These are phyloP conservation scores for Microcebus jonahi DNA, from an alignment of 2,113 vertebrate genomes.

Conservation along the genomic window DNA sequence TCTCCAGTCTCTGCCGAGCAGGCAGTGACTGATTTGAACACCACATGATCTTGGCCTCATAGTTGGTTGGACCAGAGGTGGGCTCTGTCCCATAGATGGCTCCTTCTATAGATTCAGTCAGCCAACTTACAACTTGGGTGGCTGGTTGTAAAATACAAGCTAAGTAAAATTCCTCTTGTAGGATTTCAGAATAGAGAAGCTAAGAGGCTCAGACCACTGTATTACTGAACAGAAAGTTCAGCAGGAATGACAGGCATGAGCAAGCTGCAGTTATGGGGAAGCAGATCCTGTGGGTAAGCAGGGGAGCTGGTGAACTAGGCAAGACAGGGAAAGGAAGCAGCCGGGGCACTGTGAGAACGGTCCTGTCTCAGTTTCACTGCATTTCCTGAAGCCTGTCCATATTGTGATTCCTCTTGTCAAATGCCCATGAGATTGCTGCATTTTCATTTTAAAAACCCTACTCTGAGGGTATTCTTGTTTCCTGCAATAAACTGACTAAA, in stretches of 20 bases:
- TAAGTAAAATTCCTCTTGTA: background rate
- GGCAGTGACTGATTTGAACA: background rate
- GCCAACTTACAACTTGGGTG: background rate
- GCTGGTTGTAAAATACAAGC: background rate
- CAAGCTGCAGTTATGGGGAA: background rate
- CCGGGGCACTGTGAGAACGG: background rate
- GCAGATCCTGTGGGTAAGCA: background rate
- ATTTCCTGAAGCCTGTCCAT: background rate
- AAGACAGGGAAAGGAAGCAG: background rate
- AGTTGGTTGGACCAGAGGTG: background rate
- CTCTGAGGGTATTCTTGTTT: conserved; percentile 2
- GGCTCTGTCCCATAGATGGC: background rate
- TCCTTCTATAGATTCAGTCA: background rate
- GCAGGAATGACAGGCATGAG: background rate
- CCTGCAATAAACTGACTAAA: background rate
- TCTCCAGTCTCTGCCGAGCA: background rate
- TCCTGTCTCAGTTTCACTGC: background rate
- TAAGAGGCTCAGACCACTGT: background rate
- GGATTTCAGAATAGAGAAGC: conserved; percentile 15
- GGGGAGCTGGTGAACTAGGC: background rate
- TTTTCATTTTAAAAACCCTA: background rate
- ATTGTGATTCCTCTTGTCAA: conserved; percentile 1
- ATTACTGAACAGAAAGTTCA: background rate
- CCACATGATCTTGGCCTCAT: background rate
- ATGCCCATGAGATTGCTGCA: background rate